Conservation (phyloP, 2,888 invertebrate species). For the Glomeris marginata region DNA sequence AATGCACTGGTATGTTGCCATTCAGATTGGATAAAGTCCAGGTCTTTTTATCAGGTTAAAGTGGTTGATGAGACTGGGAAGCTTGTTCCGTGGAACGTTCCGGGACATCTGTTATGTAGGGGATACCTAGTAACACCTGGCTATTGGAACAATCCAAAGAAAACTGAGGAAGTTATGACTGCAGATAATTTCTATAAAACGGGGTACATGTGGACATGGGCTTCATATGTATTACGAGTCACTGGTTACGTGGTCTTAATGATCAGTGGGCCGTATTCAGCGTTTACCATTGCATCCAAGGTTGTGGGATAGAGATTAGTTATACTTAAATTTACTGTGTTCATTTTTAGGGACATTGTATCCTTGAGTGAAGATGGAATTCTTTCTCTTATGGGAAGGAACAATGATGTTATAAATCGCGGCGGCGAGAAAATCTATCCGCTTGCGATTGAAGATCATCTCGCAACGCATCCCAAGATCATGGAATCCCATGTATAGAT, state of each 20-base stretch:
- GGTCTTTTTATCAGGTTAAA: no score
- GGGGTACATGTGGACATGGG: background rate
- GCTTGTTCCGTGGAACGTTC: background rate
- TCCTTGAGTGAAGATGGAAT: constrained; percentile 36
- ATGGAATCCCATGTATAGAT: constrained; percentile 50
- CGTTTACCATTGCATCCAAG: no score
- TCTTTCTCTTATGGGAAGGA: constrained; percentile 35
- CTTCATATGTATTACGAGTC: background rate
- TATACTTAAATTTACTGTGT: no score
- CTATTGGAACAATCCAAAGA: constrained; percentile 5
- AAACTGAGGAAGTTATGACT: background rate
- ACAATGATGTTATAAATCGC: constrained; percentile 37
- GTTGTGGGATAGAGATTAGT: no score
- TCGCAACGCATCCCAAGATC: constrained; percentile 57
- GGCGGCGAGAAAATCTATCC: constrained; percentile 47
- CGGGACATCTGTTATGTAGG: constrained; percentile 2
- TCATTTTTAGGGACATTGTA: constrained; percentile 26
- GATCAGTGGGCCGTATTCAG: no score
- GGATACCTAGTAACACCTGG: constrained; percentile 2
- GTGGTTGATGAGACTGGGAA: background rate
- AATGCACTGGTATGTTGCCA: no score
- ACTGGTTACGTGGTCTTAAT: no score
- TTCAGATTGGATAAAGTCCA: no score
- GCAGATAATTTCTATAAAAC: constrained; percentile 6
- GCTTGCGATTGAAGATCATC: constrained; percentile 55